These are phyloP conservation scores for Symphodus melops DNA, from an alignment of 2,113 vertebrate genomes.

Conservation along the genomic window DNA sequence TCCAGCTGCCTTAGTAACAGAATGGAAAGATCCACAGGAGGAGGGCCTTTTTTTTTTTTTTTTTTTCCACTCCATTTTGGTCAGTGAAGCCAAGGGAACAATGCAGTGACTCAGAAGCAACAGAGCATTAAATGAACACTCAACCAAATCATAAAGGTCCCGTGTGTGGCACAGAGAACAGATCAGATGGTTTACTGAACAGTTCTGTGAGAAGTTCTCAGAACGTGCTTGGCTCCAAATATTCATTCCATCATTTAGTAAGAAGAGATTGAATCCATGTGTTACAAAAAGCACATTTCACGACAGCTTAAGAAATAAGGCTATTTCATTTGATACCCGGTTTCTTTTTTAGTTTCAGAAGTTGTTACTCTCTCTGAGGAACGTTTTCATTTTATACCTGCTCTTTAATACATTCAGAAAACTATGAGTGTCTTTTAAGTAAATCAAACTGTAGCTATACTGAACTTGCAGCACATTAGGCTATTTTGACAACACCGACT, in stretches of 20 bases:
- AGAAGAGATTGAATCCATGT: conserved; percentile 18
- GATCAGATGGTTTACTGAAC: background rate
- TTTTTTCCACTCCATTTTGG: conserved; percentile 35
- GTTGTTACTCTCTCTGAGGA: background rate
- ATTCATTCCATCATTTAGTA: conserved; percentile 7
- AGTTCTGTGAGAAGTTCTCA: background rate
- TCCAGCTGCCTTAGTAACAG: conserved; percentile 71
- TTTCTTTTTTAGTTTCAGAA: background rate
- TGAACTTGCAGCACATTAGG: conserved; percentile 22
- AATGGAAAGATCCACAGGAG: conserved; percentile 54
- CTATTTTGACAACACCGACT: conserved; percentile 41
- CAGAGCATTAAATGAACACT: conserved; percentile 37
- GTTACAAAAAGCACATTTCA: conserved; percentile 38
- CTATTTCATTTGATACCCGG: background rate
- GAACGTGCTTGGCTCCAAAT: conserved; percentile 4
- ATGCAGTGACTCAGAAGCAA: conserved; percentile 32
- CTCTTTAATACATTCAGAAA: no score
- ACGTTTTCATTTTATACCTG: no score
- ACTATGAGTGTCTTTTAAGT: no score
- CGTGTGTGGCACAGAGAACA: conserved; percentile 38
- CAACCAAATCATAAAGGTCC: conserved; percentile 34
- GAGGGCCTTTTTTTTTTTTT: conserved; percentile 29
- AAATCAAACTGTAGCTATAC: background rate
- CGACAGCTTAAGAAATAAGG: background rate
- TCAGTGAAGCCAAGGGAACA: conserved; percentile 27